phyloP scores from a whole-genome alignment of 2,888 invertebrate genomes.

The Temnothorax ravouxi region DNA sequence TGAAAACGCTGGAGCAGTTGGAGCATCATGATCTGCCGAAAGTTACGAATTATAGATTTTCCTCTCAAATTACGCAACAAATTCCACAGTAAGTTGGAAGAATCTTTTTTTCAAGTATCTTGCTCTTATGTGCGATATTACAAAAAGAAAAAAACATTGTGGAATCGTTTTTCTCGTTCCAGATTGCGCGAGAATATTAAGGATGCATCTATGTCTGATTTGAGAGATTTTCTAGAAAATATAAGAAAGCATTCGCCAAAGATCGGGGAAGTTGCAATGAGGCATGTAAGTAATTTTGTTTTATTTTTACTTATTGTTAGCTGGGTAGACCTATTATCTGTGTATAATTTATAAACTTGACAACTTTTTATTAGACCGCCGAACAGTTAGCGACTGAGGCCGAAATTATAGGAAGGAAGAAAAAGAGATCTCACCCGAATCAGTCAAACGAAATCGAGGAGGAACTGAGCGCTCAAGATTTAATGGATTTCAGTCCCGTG shows the following conservation, averaged over 20 bases:
- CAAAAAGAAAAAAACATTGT: conserved; percentile 40
- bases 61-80: conserved; percentile 95
- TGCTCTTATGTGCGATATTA: conserved; percentile 2
- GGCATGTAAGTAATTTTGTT: conserved; percentile 89
- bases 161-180: conserved; percentile 70
- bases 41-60: conserved; percentile 97
- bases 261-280: conserved; percentile 98
- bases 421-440: conserved; percentile 87
- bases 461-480: conserved; percentile 97
- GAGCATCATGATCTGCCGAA: conserved; percentile 97
- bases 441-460: conserved; percentile 88
- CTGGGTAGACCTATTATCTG: background rate
- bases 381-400: conserved; percentile 89
- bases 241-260: conserved; percentile 97
- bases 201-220: conserved; percentile 97
- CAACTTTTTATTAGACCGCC: conserved; percentile 86
- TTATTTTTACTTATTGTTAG: background rate
- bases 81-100: conserved; percentile 91
- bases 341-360: background rate
- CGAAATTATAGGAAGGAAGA: conserved; percentile 88
- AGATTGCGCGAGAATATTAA: conserved; percentile 96
- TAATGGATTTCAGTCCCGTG: conserved; percentile 99
- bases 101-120: background rate
- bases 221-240: conserved; percentile 98
- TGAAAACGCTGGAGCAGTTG: conserved; percentile 98